These are phyloP conservation scores for Baronia brevicornis DNA, from an alignment of 2,888 invertebrate species.

Conservation along the genomic window DNA sequence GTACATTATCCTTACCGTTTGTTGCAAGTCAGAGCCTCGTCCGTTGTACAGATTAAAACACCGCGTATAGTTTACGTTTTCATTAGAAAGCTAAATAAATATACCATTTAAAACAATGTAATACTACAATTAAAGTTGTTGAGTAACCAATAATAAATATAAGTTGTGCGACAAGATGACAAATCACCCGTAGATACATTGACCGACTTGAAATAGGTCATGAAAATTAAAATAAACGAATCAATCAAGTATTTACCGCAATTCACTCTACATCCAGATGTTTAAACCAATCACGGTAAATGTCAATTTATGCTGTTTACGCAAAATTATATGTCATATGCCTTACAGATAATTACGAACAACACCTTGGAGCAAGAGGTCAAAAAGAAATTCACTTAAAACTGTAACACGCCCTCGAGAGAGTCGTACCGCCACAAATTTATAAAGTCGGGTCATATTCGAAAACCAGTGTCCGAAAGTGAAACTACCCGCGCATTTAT, in stretches of 20 bases:
- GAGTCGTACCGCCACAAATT: conserved; percentile 51
- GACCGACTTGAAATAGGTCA: background rate
- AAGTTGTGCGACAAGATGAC: no score
- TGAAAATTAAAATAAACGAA: conserved; percentile 14
- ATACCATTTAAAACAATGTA: no score
- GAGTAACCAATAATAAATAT: no score
- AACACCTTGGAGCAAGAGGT: conserved; percentile 71
- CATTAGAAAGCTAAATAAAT: no score
- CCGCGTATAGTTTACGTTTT: no score
- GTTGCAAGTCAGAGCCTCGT: no score
- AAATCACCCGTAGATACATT: background rate
- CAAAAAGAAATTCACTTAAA: conserved; percentile 75
- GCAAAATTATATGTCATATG: conserved; percentile 59
- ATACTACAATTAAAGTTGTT: no score
- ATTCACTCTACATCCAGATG: conserved; percentile 17
- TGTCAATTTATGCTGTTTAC: conserved; percentile 62
- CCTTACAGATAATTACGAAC: conserved; percentile 54
- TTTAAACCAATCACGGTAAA: conserved; percentile 38
- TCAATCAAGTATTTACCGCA: conserved; percentile 17
- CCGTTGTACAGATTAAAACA: no score
- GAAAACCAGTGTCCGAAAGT: conserved; percentile 73
- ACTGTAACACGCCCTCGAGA: conserved; percentile 71
- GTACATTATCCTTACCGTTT: no score
- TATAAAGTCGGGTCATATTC: conserved; percentile 70
- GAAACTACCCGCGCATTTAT: conserved; percentile 73